These are phyloP conservation scores for Philereme vetulata DNA, from an alignment of 2,888 invertebrate species.

Conservation along the genomic window DNA sequence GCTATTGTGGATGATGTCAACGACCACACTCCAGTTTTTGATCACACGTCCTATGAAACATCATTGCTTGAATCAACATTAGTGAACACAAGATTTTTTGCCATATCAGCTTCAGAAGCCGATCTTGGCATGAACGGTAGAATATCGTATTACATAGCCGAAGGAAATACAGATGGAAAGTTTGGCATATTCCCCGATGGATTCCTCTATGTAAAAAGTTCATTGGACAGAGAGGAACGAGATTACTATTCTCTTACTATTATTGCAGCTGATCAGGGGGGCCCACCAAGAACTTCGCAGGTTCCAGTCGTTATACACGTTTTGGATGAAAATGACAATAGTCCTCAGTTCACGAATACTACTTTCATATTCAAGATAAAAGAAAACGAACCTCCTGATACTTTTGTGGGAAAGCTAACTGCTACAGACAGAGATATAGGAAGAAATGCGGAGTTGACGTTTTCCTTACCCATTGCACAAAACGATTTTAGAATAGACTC, in stretches of 20 bases:
- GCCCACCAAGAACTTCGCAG: slow-evolving; percentile 90
- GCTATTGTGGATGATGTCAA: slow-evolving; percentile 94
- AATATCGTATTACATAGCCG: slow-evolving; percentile 91
- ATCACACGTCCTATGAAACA: slow-evolving; percentile 95
- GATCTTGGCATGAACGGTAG: slow-evolving; percentile 92
- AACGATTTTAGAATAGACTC: slow-evolving; percentile 94
- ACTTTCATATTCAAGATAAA: slow-evolving; percentile 95
- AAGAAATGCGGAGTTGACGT: slow-evolving; percentile 94
- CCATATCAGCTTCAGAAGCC: slow-evolving; percentile 94
- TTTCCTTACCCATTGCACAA: slow-evolving; percentile 88
- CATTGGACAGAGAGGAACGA: slow-evolving; percentile 93
- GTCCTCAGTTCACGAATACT: slow-evolving; percentile 94
- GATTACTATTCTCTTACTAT: slow-evolving; percentile 96
- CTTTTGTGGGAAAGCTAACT: slow-evolving; percentile 95
- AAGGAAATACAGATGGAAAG: slow-evolving; percentile 92
- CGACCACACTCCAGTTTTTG: slow-evolving; percentile 97
- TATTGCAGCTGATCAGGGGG: slow-evolving; percentile 91
- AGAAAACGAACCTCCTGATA: slow-evolving; percentile 94
- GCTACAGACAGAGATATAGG: slow-evolving; percentile 96
- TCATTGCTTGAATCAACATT: slow-evolving; percentile 95
- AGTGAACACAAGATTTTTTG: slow-evolving; percentile 95
- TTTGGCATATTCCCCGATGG: slow-evolving; percentile 99
- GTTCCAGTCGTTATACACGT: slow-evolving; percentile 97
- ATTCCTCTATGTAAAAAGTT: slow-evolving; percentile 92
- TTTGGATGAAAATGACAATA: slow-evolving; percentile 98